phyloP scores from a whole-genome alignment of 2,113 vertebrate species.

The Sigmodon hispidus region DNA sequence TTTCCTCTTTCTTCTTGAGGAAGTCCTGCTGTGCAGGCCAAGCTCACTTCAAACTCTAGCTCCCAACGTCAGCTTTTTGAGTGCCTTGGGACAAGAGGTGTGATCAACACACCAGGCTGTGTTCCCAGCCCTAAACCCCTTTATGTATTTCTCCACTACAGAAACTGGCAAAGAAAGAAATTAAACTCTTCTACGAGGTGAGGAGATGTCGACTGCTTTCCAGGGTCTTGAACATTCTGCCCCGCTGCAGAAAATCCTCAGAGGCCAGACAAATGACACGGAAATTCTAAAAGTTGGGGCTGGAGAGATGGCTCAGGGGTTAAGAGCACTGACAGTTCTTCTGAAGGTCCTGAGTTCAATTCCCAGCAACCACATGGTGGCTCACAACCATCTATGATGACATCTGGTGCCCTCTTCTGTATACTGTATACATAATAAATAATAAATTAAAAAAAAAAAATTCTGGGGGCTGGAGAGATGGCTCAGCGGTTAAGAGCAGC shows the following conservation, averaged over 20 bases:
- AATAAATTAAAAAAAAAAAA: no score
- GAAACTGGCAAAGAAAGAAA: constrained; percentile 3
- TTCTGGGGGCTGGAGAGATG: no score
- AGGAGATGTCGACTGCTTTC: neutral
- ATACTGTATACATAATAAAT: no score
- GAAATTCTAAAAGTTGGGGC: neutral
- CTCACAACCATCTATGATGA: no score
- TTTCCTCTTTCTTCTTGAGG: neutral
- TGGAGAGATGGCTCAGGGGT: no score
- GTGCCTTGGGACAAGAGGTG: neutral
- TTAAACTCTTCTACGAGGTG: neutral
- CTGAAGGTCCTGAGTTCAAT: no score
- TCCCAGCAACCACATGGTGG: no score
- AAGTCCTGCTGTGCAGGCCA: neutral
- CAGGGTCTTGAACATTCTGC: neutral
- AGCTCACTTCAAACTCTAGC: neutral
- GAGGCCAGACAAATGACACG: neutral
- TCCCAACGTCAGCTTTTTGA: no score
- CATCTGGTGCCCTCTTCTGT: no score
- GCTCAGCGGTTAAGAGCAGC: no score
- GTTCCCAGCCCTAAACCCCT: neutral
- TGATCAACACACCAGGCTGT: neutral
- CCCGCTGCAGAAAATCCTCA: neutral
- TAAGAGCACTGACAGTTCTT: no score
- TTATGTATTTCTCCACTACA: neutral